phyloP scores from a whole-genome alignment of 1,140 invertebrate species.

The Cherax destructor region DNA sequence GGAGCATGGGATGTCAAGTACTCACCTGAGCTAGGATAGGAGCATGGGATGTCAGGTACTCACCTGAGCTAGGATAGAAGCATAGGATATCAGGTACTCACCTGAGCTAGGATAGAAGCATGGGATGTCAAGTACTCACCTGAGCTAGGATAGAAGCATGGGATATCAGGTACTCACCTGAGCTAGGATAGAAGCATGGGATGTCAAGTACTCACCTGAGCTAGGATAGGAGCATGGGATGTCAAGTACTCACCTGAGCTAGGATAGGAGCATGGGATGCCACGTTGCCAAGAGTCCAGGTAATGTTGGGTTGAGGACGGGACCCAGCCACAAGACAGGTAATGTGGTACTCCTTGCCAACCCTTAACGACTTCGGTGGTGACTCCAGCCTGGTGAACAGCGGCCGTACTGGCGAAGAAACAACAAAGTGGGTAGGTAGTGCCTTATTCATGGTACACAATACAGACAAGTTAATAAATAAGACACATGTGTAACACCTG shows the following conservation, averaged over 20 bases:
- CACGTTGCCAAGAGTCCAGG: constrained; percentile 66
- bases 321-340: constrained; percentile 59
- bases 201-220: no score
- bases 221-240: no score
- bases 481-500: no score
- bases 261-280: constrained; percentile 43
- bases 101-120: constrained; percentile 36
- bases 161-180: no score
- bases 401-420: constrained; percentile 38
- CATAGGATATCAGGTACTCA: no score
- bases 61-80: no score
- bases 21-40: no score
- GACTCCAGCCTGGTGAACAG: constrained; percentile 50
- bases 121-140: constrained; percentile 6
- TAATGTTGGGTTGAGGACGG: constrained; percentile 65
- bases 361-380: constrained; percentile 56
- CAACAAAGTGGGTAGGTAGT: not conserved
- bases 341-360: constrained; percentile 58
- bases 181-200: no score
- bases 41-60: no score
- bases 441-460: no score
- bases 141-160: no score
- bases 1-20: constrained; percentile 25
- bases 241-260: not conserved
- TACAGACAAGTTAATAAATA: no score